Evolutionary conservation across 2,888 invertebrate species (phyloP), one percentile per base, ranked within the genome.

Genomic region (Xestia xanthographa): DNA sequence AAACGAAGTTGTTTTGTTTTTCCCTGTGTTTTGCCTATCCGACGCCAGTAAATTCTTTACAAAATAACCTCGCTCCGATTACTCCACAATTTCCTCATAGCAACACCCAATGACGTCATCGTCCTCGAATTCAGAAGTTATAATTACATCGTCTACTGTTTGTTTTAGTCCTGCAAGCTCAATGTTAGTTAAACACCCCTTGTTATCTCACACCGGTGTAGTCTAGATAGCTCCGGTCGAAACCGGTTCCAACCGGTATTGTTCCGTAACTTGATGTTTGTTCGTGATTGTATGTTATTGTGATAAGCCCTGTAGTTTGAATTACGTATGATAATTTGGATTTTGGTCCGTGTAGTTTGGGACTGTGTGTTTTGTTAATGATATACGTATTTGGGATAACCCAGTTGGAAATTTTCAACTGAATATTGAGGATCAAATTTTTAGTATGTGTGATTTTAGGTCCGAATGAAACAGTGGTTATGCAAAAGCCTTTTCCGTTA

Each of bases 281-380:
- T 79, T 86, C 81, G 74, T 82, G 83, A 87, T 88, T 85, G 85
- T 83, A 83, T 79, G 87, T 85, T 87, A 80, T 83, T 88, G 79
- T 88, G 87, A 87, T 87, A 88, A 86, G 83, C 80, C 79, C 62
- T 73, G 77, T 83, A 86, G 83, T 87, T 88, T 85, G 85, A 86
- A 88, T 88, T 88, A 88, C 81, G 87, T 80, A 86, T 87, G 87
- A 83, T 88, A 87, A 88, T 87, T 83, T 87, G 81, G 80, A 86
- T 82, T 86, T 87, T 65, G 74, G 83, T 58, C 63, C 26, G 68
- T 60, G 62, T 84, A 79, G 82, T 87, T 86, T 78, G 81, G 77
- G 69, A 65, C 41, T 85, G 75, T 82, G 53, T 87, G 68, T 75
- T 84, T 84, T 84, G 84, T 76, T 80, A 82, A 87, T 85, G 74